phyloP scores from a whole-genome alignment of 2,888 invertebrate genomes.

The Phyllotreta cruciferae region DNA sequence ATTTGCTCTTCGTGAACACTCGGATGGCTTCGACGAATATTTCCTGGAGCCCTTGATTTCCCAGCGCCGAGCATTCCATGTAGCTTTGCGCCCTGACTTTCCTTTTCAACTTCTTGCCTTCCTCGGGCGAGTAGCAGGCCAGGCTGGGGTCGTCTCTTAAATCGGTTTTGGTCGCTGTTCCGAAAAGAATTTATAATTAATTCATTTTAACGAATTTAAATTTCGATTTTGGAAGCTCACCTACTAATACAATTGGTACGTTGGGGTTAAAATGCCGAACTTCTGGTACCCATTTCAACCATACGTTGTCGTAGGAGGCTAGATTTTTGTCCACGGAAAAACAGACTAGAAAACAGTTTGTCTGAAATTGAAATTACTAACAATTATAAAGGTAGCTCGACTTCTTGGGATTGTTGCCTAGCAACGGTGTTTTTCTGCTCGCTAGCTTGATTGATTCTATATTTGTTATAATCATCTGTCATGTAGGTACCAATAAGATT shows the following conservation, averaged over 20 bases:
- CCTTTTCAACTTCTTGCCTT: constrained; percentile 81
- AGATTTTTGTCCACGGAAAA: constrained; percentile 83
- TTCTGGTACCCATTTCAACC: constrained; percentile 91
- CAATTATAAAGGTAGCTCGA: too few species aligned
- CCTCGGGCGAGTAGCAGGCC: constrained; percentile 70
- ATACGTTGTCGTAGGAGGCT: constrained; percentile 84
- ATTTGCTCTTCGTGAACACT: constrained; percentile 48
- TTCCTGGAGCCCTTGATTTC: constrained; percentile 53
- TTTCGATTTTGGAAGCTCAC: constrained; percentile 62
- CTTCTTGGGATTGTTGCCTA: too few species aligned
- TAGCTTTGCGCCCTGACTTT: constrained; percentile 56
- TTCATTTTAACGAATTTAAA: not conserved
- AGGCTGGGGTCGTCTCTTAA: constrained; percentile 66
- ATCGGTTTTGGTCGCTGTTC: constrained; percentile 82
- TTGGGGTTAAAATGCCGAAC: constrained; percentile 82
- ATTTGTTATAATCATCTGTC: too few species aligned
- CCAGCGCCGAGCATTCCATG: constrained; percentile 58
- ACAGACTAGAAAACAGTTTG: constrained; percentile 87
- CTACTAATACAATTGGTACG: constrained; percentile 84
- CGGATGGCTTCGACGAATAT: constrained; percentile 56
- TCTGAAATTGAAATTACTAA: constrained; percentile 66
- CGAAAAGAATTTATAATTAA: constrained; percentile 8
- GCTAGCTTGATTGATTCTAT: too few species aligned
- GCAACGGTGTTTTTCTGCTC: too few species aligned
- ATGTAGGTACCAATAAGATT: too few species aligned